Percentiles rank a stretch among this genome's conserved stretches.
These are phyloP conservation scores for Antechinus flavipes DNA, from an alignment of 2,113 vertebrate genomes.

Conservation along the genomic window DNA sequence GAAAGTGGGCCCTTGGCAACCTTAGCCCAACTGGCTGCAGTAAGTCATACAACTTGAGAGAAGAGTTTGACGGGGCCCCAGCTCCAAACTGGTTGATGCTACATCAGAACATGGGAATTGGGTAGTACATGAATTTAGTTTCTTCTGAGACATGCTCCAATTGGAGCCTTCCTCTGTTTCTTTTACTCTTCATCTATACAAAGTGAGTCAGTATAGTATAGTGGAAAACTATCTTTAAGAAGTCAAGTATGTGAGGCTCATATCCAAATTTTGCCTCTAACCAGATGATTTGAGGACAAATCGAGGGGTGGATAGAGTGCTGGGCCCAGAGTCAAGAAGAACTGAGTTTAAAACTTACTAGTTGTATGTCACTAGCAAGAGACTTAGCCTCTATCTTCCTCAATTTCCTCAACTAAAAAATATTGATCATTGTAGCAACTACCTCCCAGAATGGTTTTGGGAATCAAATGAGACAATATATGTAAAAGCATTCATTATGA, in stretches of 20 bases:
- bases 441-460: neutral
- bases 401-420: neutral
- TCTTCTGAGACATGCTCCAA: neutral
- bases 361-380: neutral
- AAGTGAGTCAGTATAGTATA: neutral
- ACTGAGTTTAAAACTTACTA: neutral
- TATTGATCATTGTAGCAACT: neutral
- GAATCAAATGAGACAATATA: neutral
- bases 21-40: neutral
- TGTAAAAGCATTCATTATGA: neutral
- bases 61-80: rapidly evolving
- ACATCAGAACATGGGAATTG: neutral
- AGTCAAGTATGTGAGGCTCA: neutral
- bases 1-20: slow-evolving; percentile 35
- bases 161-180: neutral
- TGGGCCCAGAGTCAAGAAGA: neutral
- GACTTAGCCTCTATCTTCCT: neutral
- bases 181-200: neutral
- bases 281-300: neutral
- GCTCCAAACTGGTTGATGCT: neutral
- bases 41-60: neutral
- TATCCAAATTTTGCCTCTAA: neutral
- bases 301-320: neutral
- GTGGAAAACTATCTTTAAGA: neutral
- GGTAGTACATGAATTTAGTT: neutral